Conservation (phyloP, 1,140 invertebrate genomes). For the Bombus sibiricus region DNA sequence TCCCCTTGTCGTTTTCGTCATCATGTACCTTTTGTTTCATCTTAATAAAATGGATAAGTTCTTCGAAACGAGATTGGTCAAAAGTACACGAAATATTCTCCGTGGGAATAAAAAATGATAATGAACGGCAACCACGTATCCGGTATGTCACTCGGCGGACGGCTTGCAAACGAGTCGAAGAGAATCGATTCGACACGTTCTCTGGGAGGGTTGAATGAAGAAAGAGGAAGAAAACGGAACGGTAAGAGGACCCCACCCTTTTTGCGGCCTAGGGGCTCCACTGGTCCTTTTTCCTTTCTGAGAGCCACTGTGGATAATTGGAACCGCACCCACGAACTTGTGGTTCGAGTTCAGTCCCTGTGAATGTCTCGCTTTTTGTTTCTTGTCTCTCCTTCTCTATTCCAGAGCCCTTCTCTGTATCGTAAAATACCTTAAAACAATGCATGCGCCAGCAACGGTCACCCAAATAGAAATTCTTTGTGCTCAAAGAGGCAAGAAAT, state of each 20-base stretch:
- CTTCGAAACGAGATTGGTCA: too few relatives aligned
- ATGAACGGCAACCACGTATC: slow-evolving; percentile 44
- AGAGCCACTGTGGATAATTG: slow-evolving; percentile 68
- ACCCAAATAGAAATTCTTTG: background rate
- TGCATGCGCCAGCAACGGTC: background rate
- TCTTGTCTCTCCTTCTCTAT: slow-evolving; percentile 8
- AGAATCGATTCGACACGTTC: slow-evolving; percentile 71
- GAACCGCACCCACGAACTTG: slow-evolving; percentile 56
- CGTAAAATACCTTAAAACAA: slow-evolving; percentile 35
- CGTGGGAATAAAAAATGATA: slow-evolving; percentile 20
- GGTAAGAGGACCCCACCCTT: slow-evolving; percentile 35
- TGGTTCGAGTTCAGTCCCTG: slow-evolving; percentile 5
- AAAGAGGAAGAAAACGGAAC: slow-evolving; percentile 55
- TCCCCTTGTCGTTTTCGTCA: too few relatives aligned
- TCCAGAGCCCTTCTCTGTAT: background rate
- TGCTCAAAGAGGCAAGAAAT: background rate
- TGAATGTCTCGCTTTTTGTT: slow-evolving; percentile 26
- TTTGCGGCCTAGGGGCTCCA: slow-evolving; percentile 46
- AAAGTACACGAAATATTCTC: slow-evolving; percentile 6
- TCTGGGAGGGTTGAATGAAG: slow-evolving; percentile 56
- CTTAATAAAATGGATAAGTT: background rate
- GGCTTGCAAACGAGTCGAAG: slow-evolving; percentile 70
- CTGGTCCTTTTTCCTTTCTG: slow-evolving; percentile 53
- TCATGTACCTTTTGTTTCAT: background rate
- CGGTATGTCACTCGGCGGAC: slow-evolving; percentile 57